Evolutionary conservation across 2,113 vertebrate genomes (phyloP).

Genomic region (Butorides virescens): DNA sequence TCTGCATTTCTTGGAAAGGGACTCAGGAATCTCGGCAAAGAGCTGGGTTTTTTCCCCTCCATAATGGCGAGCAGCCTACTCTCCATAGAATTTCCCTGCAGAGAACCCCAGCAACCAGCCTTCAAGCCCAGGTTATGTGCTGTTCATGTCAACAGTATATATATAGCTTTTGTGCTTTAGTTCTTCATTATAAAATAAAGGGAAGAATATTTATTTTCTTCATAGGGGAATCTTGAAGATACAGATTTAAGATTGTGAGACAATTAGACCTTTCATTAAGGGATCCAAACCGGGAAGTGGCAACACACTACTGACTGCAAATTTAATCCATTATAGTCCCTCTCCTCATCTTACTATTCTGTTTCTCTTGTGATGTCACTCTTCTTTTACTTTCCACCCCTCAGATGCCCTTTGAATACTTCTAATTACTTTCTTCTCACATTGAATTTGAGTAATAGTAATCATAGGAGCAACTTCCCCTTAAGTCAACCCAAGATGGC

Average conservation of each 20-base stretch:
- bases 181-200: not conserved
- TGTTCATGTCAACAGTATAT: not conserved
- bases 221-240: not conserved
- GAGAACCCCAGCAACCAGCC: not conserved
- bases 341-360: not conserved
- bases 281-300: not conserved
- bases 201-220: not conserved
- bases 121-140: not conserved
- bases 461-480: not conserved
- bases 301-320: not conserved
- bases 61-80: not conserved
- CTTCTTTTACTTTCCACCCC: not conserved
- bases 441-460: not conserved
- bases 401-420: not conserved
- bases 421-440: not conserved
- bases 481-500: not conserved
- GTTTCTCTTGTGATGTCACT: not conserved
- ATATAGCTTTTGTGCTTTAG: not conserved
- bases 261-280: not conserved
- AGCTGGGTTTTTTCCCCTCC: not conserved
- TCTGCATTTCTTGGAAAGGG: not conserved
- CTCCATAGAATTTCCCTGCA: not conserved
- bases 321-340: not conserved
- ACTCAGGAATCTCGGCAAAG: not conserved
- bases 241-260: not conserved